phyloP scores from a whole-genome alignment of 2,113 vertebrate species.

The Galemys pyrenaicus region DNA sequence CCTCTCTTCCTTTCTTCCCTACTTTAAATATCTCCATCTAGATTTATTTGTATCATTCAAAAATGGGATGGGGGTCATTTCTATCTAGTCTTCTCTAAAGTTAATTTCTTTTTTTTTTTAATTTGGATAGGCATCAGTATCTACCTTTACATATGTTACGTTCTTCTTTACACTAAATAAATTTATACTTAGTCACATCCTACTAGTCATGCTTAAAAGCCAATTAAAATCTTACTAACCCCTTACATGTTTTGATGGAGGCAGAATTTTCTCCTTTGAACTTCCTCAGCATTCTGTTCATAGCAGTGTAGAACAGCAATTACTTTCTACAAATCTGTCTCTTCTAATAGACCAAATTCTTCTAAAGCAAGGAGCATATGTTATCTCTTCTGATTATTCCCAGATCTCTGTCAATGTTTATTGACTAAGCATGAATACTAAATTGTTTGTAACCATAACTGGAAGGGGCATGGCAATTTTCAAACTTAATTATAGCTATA shows the following conservation, averaged over 20 bases:
- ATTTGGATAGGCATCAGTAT: not conserved
- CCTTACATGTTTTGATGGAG: not conserved
- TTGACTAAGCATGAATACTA: constrained; percentile 43
- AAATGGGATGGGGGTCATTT: not conserved
- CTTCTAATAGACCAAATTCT: constrained; percentile 46
- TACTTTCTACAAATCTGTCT: constrained; percentile 30
- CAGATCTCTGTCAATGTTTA: constrained; percentile 41
- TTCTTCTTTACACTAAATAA: not conserved
- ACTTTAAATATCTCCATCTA: not conserved
- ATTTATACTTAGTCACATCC: too few relatives aligned
- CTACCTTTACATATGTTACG: not conserved
- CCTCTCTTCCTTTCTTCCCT: too few relatives aligned
- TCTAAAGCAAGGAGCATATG: constrained; percentile 34
- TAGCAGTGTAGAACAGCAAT: not conserved
- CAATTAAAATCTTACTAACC: not conserved
- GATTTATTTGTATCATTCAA: not conserved
- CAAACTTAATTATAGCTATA: constrained; percentile 8
- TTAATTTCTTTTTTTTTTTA: not conserved
- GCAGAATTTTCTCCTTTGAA: not conserved
- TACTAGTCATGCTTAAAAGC: not conserved
- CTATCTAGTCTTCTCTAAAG: not conserved
- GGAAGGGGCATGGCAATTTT: constrained; percentile 17
- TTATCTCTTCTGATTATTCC: constrained; percentile 42
- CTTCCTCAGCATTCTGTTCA: not conserved
- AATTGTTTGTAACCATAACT: constrained; percentile 14